Conservation (phyloP, 2,113 vertebrate genomes). For the Trogon surrucura region DNA sequence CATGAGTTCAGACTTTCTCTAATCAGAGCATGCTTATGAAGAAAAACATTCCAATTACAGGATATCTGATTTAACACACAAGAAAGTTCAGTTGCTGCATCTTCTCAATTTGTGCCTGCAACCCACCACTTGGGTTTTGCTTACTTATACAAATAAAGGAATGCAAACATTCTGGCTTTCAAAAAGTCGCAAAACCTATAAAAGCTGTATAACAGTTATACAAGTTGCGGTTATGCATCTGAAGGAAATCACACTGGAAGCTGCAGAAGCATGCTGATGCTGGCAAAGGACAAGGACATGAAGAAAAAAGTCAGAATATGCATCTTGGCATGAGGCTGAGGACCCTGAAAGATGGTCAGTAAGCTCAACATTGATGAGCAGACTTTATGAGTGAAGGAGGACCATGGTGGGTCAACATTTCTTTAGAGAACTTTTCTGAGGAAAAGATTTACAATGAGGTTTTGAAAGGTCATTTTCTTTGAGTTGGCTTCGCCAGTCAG, state of each 20-base stretch:
- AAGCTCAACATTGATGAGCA: rapidly evolving
- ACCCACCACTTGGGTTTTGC: rapidly evolving
- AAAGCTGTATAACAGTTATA: background rate
- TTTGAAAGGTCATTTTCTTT: background rate
- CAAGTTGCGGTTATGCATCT: background rate
- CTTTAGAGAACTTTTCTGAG: background rate
- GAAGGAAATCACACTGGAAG: background rate
- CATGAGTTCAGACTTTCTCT: background rate
- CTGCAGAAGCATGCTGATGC: background rate
- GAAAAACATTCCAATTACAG: background rate
- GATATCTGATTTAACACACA: background rate
- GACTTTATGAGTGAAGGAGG: background rate
- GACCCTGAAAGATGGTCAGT: rapidly evolving
- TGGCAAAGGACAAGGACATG: background rate
- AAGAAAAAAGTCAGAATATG: rapidly evolving
- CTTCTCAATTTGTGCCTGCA: background rate
- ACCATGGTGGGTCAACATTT: rapidly evolving
- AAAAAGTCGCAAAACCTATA: background rate
- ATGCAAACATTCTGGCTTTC: background rate
- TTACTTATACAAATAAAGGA: background rate
- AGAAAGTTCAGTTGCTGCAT: background rate
- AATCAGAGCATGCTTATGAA: background rate
- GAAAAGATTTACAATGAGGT: background rate
- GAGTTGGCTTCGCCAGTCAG: rapidly evolving
- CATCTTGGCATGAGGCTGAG: background rate